Evolutionary conservation across 2,888 invertebrate species (phyloP).

Genomic region (Folsomia manolachei): DNA sequence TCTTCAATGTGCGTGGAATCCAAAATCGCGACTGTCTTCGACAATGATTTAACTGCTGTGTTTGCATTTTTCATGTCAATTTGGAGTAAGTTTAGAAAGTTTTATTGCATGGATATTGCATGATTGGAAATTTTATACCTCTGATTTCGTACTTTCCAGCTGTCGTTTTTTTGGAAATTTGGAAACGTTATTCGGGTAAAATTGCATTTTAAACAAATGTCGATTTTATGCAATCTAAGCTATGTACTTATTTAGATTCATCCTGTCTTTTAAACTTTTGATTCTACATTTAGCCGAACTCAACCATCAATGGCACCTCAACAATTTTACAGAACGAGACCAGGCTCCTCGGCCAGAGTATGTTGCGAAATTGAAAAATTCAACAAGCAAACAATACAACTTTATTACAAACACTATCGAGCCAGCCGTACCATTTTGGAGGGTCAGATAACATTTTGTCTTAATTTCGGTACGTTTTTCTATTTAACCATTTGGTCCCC

Average conservation of each 20-base stretch:
- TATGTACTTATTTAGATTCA: too few species aligned
- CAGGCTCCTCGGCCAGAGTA: constrained; percentile 84
- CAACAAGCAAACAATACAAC: constrained; percentile 61
- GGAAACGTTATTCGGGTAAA: constrained; percentile 94
- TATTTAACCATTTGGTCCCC: too few species aligned
- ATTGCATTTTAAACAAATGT: too few species aligned
- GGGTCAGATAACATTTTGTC: too few species aligned
- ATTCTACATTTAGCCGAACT: too few species aligned
- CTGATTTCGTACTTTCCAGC: constrained; percentile 56
- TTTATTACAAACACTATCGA: constrained; percentile 77
- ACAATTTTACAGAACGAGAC: constrained; percentile 86
- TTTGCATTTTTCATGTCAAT: constrained; percentile 93
- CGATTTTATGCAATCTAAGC: too few species aligned
- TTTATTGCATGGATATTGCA: too few species aligned
- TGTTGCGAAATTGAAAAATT: constrained; percentile 72
- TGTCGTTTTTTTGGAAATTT: constrained; percentile 85
- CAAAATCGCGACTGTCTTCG: constrained; percentile 82
- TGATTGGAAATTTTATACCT: too few species aligned
- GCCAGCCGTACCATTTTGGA: constrained; percentile 62
- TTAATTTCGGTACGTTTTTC: too few species aligned
- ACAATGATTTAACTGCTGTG: constrained; percentile 87
- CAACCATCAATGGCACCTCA: constrained; percentile 93
- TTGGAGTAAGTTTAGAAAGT: constrained; percentile 81
- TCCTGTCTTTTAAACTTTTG: too few species aligned
- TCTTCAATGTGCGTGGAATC: constrained; percentile 75